Evolutionary conservation across 2,113 vertebrate species (phyloP).

Genomic region (Trematocara macrostoma): DNA sequence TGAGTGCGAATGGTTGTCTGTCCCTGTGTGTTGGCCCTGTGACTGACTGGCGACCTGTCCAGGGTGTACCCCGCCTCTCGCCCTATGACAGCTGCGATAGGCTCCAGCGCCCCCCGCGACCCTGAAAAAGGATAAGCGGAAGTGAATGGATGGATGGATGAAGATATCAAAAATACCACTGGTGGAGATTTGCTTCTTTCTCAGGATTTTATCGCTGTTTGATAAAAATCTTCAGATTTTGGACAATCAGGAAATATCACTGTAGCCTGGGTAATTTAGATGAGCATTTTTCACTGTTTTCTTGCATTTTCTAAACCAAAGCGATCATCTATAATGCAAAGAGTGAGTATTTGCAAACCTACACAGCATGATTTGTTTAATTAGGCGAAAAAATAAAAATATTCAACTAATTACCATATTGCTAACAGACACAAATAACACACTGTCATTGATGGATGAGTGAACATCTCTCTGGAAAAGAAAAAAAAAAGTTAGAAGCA

Average conservation of each 20-base stretch:
- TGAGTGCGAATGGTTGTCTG: too few relatives aligned
- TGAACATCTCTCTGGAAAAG: not conserved
- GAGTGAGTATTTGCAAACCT: not conserved
- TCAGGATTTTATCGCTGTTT: not conserved
- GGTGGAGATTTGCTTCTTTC: not conserved
- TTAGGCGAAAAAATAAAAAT: not conserved
- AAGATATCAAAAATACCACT: not conserved
- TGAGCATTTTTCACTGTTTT: not conserved
- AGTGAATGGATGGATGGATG: too few relatives aligned
- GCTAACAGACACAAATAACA: not conserved
- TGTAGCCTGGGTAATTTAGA: not conserved
- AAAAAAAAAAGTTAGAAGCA: not conserved
- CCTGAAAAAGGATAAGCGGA: too few relatives aligned
- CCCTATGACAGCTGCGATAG: too few relatives aligned
- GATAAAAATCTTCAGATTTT: not conserved
- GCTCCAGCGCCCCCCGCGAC: too few relatives aligned
- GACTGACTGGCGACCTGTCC: too few relatives aligned
- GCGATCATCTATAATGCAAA: not conserved
- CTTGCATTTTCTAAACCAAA: not conserved
- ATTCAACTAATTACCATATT: not conserved
- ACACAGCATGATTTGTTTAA: not conserved
- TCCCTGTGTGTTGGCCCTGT: too few relatives aligned
- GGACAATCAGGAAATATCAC: not conserved
- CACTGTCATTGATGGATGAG: not conserved
- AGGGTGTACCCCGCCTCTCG: too few relatives aligned